A percentile compares a stretch with the other conserved stretches of the same genome.
These are phyloP conservation scores for Coptodon bakossiorum DNA, from an alignment of 2,113 vertebrate species.

Conservation along the genomic window DNA sequence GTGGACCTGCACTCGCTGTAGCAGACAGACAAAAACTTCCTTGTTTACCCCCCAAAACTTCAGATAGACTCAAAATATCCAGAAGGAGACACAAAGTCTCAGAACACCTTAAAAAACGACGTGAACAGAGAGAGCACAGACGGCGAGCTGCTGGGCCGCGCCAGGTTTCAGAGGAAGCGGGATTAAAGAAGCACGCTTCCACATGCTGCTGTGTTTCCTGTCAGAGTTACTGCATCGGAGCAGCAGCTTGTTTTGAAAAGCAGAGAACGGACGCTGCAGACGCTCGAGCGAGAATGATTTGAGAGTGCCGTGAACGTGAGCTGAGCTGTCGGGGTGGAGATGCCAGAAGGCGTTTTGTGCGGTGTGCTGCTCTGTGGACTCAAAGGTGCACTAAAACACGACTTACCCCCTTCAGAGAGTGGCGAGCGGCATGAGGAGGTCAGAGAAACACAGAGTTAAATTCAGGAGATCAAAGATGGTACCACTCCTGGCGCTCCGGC, in stretches of 20 bases:
- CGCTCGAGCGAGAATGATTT: background rate
- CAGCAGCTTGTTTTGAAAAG: background rate
- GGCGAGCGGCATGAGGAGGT: slow-evolving; percentile 77
- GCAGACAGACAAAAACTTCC: background rate
- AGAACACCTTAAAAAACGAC: background rate
- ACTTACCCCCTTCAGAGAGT: slow-evolving; percentile 86
- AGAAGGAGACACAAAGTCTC: background rate
- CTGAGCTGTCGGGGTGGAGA: background rate
- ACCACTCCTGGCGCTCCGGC: background rate
- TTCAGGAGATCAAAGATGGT: background rate
- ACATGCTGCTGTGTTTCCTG: background rate
- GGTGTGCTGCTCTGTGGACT: slow-evolving; percentile 8
- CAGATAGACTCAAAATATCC: background rate
- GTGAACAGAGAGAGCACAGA: background rate
- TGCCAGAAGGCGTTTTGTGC: background rate
- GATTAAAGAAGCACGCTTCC: background rate
- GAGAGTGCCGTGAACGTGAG: background rate
- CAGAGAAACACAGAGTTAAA: background rate
- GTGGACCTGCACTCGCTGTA: background rate
- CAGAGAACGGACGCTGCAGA: background rate
- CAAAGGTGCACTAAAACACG: slow-evolving; percentile 71
- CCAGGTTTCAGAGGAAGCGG: background rate
- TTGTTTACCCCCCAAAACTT: background rate
- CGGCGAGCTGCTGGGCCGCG: background rate
- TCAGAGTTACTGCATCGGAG: background rate